phyloP scores from a whole-genome alignment of 2,797 vertebrate genomes.

The Phaenicophaeus curvirostris region DNA sequence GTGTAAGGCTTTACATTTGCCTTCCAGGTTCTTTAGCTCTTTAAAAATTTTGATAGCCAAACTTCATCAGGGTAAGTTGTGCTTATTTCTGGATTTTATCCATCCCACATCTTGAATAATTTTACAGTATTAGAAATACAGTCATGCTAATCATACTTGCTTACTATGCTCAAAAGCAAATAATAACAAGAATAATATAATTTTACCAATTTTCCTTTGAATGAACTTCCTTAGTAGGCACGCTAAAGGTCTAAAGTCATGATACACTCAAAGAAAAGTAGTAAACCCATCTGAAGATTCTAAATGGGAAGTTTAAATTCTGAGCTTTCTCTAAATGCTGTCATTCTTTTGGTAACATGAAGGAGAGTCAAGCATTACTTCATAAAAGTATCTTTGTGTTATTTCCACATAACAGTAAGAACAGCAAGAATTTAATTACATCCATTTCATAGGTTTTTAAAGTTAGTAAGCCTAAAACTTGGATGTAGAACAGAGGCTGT shows the following conservation, averaged over 20 bases:
- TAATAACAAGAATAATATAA: background rate
- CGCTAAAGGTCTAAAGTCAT: background rate
- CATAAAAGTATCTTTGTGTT: background rate
- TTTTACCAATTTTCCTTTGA: background rate
- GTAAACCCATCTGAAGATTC: background rate
- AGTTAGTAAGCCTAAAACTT: background rate
- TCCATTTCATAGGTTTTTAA: background rate
- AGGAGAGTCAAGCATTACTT: background rate
- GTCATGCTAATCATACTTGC: background rate
- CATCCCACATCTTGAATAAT: background rate
- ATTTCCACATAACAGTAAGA: background rate
- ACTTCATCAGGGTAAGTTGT: background rate
- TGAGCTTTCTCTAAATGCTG: background rate
- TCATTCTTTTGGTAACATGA: background rate
- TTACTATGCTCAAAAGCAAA: background rate
- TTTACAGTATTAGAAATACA: background rate
- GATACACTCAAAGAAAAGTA: background rate
- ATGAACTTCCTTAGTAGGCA: background rate
- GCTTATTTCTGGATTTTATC: background rate
- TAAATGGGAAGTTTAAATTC: background rate
- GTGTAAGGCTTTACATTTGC: background rate
- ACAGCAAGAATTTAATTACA: background rate
- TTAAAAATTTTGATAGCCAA: background rate
- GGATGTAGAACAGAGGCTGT: background rate
- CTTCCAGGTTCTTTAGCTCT: background rate